Evolutionary conservation across 2,888 invertebrate genomes (phyloP), one percentile per base, ranked within the genome.

Genomic region (Drosophila flavopinicola): DNA sequence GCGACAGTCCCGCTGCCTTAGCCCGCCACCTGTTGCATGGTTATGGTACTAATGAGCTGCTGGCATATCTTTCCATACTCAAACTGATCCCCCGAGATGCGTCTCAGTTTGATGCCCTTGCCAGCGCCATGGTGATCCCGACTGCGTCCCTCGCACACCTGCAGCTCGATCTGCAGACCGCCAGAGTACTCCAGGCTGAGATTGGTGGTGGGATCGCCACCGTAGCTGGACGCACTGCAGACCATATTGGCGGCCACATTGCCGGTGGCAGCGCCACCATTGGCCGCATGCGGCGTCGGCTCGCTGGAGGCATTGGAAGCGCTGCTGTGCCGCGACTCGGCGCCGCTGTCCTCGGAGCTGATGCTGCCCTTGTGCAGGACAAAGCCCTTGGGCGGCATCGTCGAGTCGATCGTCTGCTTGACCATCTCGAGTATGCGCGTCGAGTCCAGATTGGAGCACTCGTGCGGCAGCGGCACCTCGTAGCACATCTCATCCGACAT

Each of bases 1-100:
- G 13, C 29, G 48, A 48, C 32, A 67, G 63, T 41, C 68, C 69
- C 1, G 69, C 69, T 70, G 63, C 29, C 33, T 64, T 76, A 88
- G 38, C 88, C 89, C 9, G 84, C 86, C 53, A 89, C 87, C 77
- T 88, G 88, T 57, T 91, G 96, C 89, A 95, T 95, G 58, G 95
- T 95, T 92, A 97, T 94, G 89, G 96, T 96, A 45, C 96, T 96
- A 61, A 97, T 96, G 80, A 97, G 91, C 91, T 97, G 96, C 89
- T 96, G 95, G 90, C 97, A 97, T 33, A 97, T 92, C 90, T 96
- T 96, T 67, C 96, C 96, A 88, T 97, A 97, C 88, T 96, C 96
- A 77, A 95, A 92, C 90, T 96, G 96, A 91, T 97, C 97, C 4
- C 97, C 97, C 0, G 96, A 96, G 80, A 97, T 96, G 87, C 97